Base-by-base conservation (phyloP, 2,888 invertebrate genomes). In the Rhyacophila evoluta region DNA sequence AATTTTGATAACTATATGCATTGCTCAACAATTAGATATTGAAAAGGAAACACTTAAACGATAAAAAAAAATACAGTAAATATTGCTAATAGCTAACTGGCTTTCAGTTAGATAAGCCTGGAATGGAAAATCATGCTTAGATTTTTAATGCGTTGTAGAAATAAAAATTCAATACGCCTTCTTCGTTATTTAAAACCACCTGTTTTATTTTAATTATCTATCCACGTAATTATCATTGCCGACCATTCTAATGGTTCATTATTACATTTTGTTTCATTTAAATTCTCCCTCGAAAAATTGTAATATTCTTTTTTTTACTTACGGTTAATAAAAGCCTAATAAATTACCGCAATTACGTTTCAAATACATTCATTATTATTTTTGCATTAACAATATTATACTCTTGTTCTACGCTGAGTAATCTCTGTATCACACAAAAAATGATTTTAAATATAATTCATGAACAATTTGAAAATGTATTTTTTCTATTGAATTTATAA, bases 101-200 rank as follows among this genome's bases (percentile, higher is more conserved):
- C n/a, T n/a, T n/a, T n/a, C n/a, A n/a, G n/a, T n/a, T n/a, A n/a
- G n/a, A n/a, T n/a, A n/a, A n/a, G 4, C 6, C 29, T 33, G 29
- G 29, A 33, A 33, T 33, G 6, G 29, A 10, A 19, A 55, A 19
- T 55, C 55, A 55, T 55, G 55, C 55, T 55, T 10, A 19, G 55
- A 19, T 55, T 55, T 15, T 19, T 55, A 55, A 55, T 55, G 10
- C 55, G 19, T 55, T 25, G 8, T 2, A 25, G 55, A 55, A 55
- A 55, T 55, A 55, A 55, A 55, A 55, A 55, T 55, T 55, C 55
- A 55, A 55, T 55, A 55, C 55, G 19, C 25, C 19, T 19, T 41
- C 8, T 55, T 8, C 12, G 12, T 55, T 55, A n/a, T 25, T 55
- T 55, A 55, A 55, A 55, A 55, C 55, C 55, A 55, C 55, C 55